Evolutionary conservation across 2,113 vertebrate species (phyloP).

Genomic region (Strix uralensis): DNA sequence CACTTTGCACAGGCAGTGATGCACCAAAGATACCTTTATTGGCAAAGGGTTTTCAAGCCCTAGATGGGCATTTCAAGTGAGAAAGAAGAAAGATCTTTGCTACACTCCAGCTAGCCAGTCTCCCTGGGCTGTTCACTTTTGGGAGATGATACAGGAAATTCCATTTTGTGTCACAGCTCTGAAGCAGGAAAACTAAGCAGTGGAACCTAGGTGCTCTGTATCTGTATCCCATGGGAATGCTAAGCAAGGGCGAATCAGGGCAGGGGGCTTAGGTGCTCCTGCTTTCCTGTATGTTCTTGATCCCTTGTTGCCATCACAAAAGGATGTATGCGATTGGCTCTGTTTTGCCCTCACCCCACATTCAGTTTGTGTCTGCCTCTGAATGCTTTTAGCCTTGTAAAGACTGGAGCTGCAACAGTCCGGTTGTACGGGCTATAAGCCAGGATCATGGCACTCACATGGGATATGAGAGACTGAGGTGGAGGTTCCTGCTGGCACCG

Average conservation of each 20-base stretch:
- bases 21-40: background rate
- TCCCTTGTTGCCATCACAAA: background rate
- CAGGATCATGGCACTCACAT: rapidly evolving
- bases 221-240: background rate
- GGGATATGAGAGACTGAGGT: background rate
- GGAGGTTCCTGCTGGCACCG: background rate
- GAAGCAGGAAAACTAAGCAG: background rate
- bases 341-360: background rate
- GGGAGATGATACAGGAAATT: background rate
- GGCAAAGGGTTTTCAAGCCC: background rate
- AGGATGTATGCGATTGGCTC: background rate
- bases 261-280: background rate
- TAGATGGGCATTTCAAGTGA: background rate
- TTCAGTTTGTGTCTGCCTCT: background rate
- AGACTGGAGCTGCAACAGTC: background rate
- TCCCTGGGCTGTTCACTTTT: background rate
- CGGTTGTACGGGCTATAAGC: background rate
- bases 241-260: background rate
- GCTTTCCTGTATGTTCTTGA: background rate
- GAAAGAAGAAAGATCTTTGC: background rate
- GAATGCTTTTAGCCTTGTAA: background rate
- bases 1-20: background rate
- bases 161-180: background rate
- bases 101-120: background rate
- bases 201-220: background rate